These are phyloP conservation scores for Apamea epomidion DNA, from an alignment of 2,888 invertebrate genomes.

Conservation along the genomic window DNA sequence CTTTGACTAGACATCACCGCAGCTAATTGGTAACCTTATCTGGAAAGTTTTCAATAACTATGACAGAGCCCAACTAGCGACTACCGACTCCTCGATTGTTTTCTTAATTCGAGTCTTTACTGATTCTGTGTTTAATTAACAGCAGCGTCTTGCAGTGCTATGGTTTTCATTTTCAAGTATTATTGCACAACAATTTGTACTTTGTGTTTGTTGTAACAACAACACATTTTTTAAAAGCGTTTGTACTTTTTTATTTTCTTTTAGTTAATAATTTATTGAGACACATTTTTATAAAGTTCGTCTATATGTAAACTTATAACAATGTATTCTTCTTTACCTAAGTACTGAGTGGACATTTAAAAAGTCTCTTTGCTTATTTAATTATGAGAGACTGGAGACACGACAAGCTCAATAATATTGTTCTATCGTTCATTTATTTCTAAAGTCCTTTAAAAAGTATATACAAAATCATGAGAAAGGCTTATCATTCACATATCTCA, in stretches of 20 bases:
- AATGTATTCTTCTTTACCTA: not conserved
- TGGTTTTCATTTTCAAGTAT: not conserved
- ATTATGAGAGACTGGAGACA: not conserved
- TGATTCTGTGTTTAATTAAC: constrained; percentile 46
- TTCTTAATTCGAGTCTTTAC: constrained; percentile 40
- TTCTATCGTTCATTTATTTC: not conserved
- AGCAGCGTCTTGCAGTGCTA: constrained; percentile 7
- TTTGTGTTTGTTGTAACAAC: not conserved
- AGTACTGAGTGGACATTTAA: not conserved
- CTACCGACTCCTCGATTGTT: constrained; percentile 43
- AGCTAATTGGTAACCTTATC: constrained; percentile 66
- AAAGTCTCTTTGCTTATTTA: constrained; percentile 10
- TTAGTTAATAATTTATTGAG: not conserved
- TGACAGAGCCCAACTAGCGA: constrained; percentile 15
- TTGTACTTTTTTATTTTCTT: constrained; percentile 4
- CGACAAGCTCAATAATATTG: not conserved
- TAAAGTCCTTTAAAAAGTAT: constrained; percentile 8
- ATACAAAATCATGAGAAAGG: not conserved
- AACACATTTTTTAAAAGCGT: not conserved
- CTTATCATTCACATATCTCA: not conserved
- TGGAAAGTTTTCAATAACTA: constrained; percentile 62
- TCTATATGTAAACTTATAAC: not conserved
- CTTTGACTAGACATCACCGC: constrained; percentile 66
- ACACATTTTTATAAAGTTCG: not conserved
- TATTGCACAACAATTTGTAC: not conserved